Base-by-base conservation (phyloP, 2,113 vertebrate genomes). In the Clarias macrocephalus region DNA sequence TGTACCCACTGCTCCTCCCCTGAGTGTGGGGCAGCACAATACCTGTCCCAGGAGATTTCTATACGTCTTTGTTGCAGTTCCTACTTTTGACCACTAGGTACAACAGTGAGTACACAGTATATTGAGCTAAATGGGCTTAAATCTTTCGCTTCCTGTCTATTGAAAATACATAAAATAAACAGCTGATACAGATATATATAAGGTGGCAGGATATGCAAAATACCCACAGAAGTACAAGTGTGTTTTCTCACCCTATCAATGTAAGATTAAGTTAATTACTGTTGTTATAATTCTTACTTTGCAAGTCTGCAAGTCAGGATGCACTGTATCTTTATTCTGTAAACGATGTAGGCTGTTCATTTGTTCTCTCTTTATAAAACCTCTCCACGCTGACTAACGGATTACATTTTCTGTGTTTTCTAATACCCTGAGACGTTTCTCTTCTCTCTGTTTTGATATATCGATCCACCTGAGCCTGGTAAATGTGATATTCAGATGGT, bases 401-500 rank as follows among this genome's bases (percentile, higher is more conserved):
- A 83, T 56, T 83, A 15, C 23, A 57, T 72, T 83, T 30, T 30
- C 42, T 6, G 16, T 11, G 60, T 25, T 19, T 6, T 56, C 33
- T 83, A 19, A 68, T 68, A 54, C 30, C 52, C 65, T 3, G 30
- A 10, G 65, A 33, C 12, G 65, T 23, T 56, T 57, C 18, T 57
- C 65, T 12, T 56, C 7, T 18, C 57, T 56, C 11, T 33, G 6
- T 13, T 83, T 65, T 83, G 70, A 56, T 13, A 16, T 56, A 83
- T 68, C 28, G 37, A 70, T 70, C 48, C 63, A 57, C 82, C 42
- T 33, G 65, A 18, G 65, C 23, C 52, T 33, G 16, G 18, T 19
- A 48, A 72, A 54, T 57, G 82, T 23, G n/a, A 65, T 83, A 83
- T 52, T 83, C 33, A 18, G 60, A 23, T 48, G 72, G 25, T 59